Conservation (phyloP, 2,797 vertebrate species). For the Scleropages formosus region DNA sequence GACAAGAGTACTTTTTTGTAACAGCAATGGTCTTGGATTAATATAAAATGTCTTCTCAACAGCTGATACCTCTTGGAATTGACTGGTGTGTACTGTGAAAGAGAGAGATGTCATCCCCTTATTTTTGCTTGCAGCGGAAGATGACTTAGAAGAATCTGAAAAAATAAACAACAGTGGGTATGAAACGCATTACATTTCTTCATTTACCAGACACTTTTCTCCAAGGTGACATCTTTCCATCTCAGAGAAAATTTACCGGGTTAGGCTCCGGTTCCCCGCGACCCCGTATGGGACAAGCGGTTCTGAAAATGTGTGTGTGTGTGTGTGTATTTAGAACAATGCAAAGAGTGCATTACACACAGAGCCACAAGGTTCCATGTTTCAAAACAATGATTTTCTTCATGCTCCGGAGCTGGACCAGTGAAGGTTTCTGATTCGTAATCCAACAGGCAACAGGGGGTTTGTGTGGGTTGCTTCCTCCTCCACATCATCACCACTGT, state of each 20-base stretch:
- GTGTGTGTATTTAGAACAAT: too few species aligned
- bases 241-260: too few species aligned
- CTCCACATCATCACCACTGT: not conserved
- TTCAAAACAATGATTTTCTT: not conserved
- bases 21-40: too few species aligned
- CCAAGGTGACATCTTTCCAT: too few species aligned
- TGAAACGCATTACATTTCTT: too few species aligned
- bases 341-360: too few species aligned
- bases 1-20: too few species aligned
- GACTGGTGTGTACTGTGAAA: conserved; percentile 22
- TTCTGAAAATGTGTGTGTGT: too few species aligned
- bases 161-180: conserved; percentile 41
- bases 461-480: not conserved
- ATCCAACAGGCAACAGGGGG: not conserved
- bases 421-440: not conserved
- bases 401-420: not conserved
- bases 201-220: too few species aligned
- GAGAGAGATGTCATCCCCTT: conserved; percentile 47
- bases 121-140: conserved; percentile 52
- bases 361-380: not conserved
- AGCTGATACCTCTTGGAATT: not conserved
- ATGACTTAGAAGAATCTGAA: conserved; percentile 50
- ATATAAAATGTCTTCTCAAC: too few species aligned
- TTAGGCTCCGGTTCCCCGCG: too few species aligned
- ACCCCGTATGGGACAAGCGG: too few species aligned